Base-by-base conservation (phyloP, 2,888 invertebrate species). In the Epiblema foenella region DNA sequence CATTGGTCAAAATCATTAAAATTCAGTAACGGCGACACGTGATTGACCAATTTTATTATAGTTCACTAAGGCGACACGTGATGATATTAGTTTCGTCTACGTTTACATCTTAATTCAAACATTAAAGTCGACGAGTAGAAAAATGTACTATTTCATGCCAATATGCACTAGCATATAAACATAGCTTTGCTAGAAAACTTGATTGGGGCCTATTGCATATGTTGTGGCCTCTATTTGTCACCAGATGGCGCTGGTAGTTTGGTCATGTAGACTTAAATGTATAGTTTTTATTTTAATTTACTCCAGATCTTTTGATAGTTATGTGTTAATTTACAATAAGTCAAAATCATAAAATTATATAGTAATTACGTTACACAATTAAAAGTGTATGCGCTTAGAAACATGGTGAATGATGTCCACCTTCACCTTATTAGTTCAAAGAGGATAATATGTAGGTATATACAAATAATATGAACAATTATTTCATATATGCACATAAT, bases 181-280 rank as follows among this genome's bases (percentile, higher is more conserved):
- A 4, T 3, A 15, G 42, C 42, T 42, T 42, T 42, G 42, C 5
- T 42, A 42, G 42, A 42, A 42, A 15, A 42, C 15, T 42, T 42
- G 39, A 39, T 4, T 12, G 15, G 15, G 42, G 4, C 15, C 12
- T 15, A 42, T 15, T 42, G 42, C 42, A 42, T 24, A 24, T 0
- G 20, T 39, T 51, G n/a, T 8, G 24, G n/a, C 9, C 18, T 15
- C 52, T 54, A 64, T n/a, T 52, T 20, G 20, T n/a, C 64, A 37
- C n/a, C 17, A 64, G 64, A 54, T 52, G 52, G 15, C 52, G 39
- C 64, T 64, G 54, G 52, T 54, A n/a, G 52, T 51, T 5, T 18
- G 4, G 20, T 37, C 17, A 33, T 37, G 9, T 54, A 54, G 15
- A 24, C 24, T 12, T 5, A 24, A 51, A n/a, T n/a, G n/a, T 37